A percentile compares a stretch with the other conserved stretches of the same genome.
These are phyloP conservation scores for Calliphora vomitoria DNA, from an alignment of 2,888 invertebrate species.

Conservation along the genomic window DNA sequence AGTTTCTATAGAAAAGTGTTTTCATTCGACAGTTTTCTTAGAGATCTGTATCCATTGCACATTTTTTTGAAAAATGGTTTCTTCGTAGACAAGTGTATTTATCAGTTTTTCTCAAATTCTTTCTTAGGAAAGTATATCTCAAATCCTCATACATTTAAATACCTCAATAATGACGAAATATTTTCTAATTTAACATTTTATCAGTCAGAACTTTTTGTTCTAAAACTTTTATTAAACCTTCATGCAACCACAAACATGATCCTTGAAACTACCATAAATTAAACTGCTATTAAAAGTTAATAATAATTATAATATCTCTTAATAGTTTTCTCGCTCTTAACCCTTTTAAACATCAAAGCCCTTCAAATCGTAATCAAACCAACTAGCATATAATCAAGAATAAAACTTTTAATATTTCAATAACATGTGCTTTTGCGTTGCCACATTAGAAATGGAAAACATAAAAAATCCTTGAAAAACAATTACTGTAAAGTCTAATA, in stretches of 20 bases:
- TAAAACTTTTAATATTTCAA: not conserved
- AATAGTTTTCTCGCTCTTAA: slow-evolving; percentile 15
- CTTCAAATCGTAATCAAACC: slow-evolving; percentile 1
- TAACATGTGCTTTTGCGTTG: not conserved
- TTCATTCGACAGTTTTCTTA: no score
- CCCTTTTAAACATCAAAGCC: slow-evolving; percentile 3
- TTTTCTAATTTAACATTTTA: no score
- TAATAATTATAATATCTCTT: not conserved
- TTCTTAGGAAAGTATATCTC: no score
- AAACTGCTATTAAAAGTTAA: slow-evolving; percentile 1
- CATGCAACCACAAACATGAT: not conserved
- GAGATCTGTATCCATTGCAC: no score
- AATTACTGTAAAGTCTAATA: slow-evolving; percentile 16
- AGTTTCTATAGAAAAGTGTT: no score
- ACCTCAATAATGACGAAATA: no score
- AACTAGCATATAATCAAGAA: slow-evolving; percentile 12
- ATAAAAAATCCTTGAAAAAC: slow-evolving; percentile 22
- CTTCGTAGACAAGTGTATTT: no score
- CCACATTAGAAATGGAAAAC: not conserved
- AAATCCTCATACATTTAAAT: no score
- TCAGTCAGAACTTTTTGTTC: not conserved
- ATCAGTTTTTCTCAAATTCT: no score
- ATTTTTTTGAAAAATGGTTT: no score
- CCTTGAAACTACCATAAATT: not conserved
- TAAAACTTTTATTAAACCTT: not conserved